Evolutionary conservation across 2,888 invertebrate species (phyloP).

Genomic region (Limnephilus rhombicus): DNA sequence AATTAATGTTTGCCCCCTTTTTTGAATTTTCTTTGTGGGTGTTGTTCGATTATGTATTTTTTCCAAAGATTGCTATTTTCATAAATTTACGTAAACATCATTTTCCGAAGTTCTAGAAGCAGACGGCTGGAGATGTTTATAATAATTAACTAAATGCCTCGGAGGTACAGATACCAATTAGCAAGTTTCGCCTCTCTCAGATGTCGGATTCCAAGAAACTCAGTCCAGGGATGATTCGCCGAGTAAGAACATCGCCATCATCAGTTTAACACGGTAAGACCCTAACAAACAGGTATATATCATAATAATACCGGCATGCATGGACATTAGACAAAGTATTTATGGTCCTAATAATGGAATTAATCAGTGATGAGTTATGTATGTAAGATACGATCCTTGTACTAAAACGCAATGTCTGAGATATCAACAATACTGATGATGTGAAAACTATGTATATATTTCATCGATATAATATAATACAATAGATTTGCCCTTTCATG

Average conservation of each 20-base stretch:
- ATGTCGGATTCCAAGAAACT: neutral
- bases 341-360: neutral
- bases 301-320: neutral
- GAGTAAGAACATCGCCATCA: neutral
- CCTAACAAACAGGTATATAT: neutral
- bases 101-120: neutral
- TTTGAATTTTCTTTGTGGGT: neutral
- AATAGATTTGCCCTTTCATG: no score
- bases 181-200: neutral
- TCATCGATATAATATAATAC: no score
- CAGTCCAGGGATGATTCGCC: neutral
- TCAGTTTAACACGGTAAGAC: neutral
- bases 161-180: neutral
- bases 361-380: no score
- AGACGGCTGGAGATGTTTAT: neutral
- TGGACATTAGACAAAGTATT: no score
- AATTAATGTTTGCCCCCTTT: neutral
- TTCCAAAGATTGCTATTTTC: neutral
- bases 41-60: neutral
- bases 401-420: no score
- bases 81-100: neutral
- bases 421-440: no score
- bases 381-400: no score
- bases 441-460: no score
- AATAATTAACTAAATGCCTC: neutral